Evolutionary conservation across 1,140 invertebrate species (phyloP), one percentile per base, ranked within the genome.

Genomic region (Caenorhabditis brenneri): DNA sequence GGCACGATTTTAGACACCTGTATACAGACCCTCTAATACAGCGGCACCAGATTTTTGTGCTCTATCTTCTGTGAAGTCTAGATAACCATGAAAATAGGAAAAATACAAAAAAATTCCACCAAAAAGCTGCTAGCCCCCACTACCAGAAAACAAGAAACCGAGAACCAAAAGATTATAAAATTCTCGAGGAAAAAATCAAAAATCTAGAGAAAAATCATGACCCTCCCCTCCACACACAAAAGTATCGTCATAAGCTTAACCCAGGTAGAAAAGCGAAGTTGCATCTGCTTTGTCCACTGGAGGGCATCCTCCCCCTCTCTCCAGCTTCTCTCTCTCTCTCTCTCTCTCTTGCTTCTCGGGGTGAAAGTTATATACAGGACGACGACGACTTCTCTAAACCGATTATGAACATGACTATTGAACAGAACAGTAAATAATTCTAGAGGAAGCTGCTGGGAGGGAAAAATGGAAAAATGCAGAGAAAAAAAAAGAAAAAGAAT

Each of bases 251-350:
- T 42, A 27, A 31, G 65, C 65, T 74, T 74, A 74, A 74, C 65
- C 65, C 65, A 74, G 65, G 65, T 74, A 74, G 65, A 42, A n/a
- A n/a, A n/a, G n/a, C n/a, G n/a, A n/a, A 39, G 65, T 74, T 74
- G 36, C 65, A 74, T 74, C 65, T 74, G 65, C 65, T 74, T 74
- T 74, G 65, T 74, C 65, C 65, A 74, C 65, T 74, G 65, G 65
- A 74, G 65, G 65, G 65, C 65, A 74, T 74, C 65, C 65, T 74
- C 65, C 65, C 29, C 15, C 60, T 29, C n/a, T 27, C 22, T 24
- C 7, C 33, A 19, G 27, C 16, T 7, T 74, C 36, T 74, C 29
- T 74, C 65, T 42, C 12, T 29, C 12, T n/a, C 15, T 15, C 33
- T 22, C 36, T 29, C 36, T 29, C 65, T 74, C 33, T 74, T 42